Conservation (phyloP, 2,888 invertebrate genomes). For the Napeogenes sylphis region DNA sequence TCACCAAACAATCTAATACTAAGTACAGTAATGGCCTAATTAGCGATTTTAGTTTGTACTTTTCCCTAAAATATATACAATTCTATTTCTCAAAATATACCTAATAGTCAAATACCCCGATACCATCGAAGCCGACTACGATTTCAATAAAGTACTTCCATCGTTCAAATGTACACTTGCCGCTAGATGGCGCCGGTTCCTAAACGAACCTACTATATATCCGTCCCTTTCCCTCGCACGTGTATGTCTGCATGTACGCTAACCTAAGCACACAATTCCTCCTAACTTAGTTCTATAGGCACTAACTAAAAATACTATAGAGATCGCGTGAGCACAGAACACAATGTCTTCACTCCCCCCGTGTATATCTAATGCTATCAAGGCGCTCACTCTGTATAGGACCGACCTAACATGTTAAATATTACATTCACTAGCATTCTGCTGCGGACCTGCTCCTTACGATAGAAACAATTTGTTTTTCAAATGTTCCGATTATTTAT, state of each 20-base stretch:
- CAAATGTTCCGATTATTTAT: background rate
- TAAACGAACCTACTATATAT: constrained; percentile 40
- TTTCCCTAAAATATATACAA: constrained; percentile 8
- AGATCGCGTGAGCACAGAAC: constrained; percentile 77
- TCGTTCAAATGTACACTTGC: constrained; percentile 28
- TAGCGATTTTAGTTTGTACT: constrained; percentile 1
- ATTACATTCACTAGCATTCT: constrained; percentile 40
- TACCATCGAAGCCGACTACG: constrained; percentile 10
- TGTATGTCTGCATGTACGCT: no score
- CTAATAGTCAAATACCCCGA: constrained; percentile 13
- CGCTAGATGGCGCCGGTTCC: constrained; percentile 47
- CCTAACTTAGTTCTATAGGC: constrained; percentile 71
- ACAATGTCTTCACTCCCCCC: constrained; percentile 43
- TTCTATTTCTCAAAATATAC: background rate
- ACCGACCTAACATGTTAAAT: constrained; percentile 42
- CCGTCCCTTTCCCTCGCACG: constrained; percentile 32
- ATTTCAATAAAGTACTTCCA: constrained; percentile 15
- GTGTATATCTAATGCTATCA: constrained; percentile 61
- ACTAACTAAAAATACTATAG: constrained; percentile 76
- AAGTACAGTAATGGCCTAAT: constrained; percentile 5
- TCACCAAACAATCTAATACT: background rate
- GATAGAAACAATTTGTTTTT: no score
- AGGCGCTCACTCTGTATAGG: constrained; percentile 42
- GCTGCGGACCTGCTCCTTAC: constrained; percentile 14
- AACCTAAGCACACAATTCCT: constrained; percentile 55